Evolutionary conservation across 1,140 invertebrate genomes (phyloP).

Genomic region (Lasioglossum albipes): DNA sequence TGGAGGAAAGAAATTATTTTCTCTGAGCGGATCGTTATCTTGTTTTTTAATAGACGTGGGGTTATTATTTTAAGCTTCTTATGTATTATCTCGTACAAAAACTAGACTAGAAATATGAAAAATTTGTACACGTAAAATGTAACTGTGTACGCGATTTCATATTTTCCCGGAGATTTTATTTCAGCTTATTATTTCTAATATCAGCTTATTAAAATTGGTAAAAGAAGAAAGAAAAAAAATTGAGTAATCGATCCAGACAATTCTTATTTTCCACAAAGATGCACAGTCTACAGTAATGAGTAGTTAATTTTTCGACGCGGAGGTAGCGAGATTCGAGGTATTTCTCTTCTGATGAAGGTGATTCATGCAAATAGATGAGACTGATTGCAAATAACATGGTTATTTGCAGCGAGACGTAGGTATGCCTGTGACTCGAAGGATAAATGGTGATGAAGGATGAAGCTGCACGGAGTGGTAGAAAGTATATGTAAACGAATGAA

Average conservation of each 20-base stretch:
- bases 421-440: background rate
- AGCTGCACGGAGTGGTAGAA: background rate
- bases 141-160: too few relatives aligned
- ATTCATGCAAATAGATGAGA: background rate
- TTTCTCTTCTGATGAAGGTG: background rate
- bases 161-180: too few relatives aligned
- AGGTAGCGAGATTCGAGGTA: background rate
- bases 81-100: too few relatives aligned
- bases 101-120: background rate
- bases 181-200: too few relatives aligned
- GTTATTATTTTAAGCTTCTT: too few relatives aligned
- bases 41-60: too few relatives aligned
- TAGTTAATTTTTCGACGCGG: constrained; percentile 12
- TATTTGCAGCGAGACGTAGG: background rate
- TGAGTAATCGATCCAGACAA: too few relatives aligned
- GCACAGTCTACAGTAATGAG: background rate
- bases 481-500: background rate
- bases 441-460: background rate
- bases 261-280: too few relatives aligned
- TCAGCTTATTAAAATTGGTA: too few relatives aligned
- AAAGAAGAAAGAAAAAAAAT: too few relatives aligned
- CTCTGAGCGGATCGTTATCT: too few relatives aligned
- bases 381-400: constrained; percentile 8
- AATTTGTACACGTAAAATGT: too few relatives aligned
- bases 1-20: constrained; percentile 1